Base-by-base conservation (phyloP, 2,797 vertebrate species). In the Knipowitschia caucasica region DNA sequence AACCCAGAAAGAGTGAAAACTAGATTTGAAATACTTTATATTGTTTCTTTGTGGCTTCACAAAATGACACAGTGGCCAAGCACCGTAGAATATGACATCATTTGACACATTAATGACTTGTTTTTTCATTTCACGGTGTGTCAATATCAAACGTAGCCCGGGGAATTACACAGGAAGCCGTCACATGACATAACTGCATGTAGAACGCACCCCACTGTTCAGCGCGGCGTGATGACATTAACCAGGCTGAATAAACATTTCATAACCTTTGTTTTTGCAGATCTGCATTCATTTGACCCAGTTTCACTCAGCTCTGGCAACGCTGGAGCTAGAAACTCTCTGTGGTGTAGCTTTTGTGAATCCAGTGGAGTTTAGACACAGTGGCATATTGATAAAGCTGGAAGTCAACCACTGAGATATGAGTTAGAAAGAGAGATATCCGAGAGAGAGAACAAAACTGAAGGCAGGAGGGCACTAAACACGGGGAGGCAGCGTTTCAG, bases 251-350 rank as follows among this genome's bases (percentile, higher is more conserved):
- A 47, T 47, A 47, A 31, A 47, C 45, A 47, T 47, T 47, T 47
- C 27, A 31, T 47, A 47, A 47, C 27, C 45, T 47, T 47, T 47
- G 27, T 31, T 30, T 44, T 47, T 4, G 24, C 21, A 56, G 20
- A 39, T 59, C 55, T 53, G 21, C 10, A 27, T 24, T 20, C 10
- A 18, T 44, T 47, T 20, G 45, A 47, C 17, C 45, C 45, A 47
- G 5, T 47, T 47, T 47, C 27, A 14, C 7, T 5, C 4, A 2
- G 10, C 17, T 30, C 17, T 31, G 27, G 45, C 45, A 12, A 27
- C 27, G 17, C 27, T 7, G 45, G 10, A 7, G 45, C 21, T 47
- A 15, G 25, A 18, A 3, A 18, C 10, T 12, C 14, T 8, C 44
- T 27, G 44, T 12, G 9, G 27, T 47, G 7, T 11, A 30, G 27